Percentiles rank a stretch among this genome's conserved stretches.
These are phyloP conservation scores for Bufo bufo DNA, from an alignment of 2,113 vertebrate species.

Conservation along the genomic window DNA sequence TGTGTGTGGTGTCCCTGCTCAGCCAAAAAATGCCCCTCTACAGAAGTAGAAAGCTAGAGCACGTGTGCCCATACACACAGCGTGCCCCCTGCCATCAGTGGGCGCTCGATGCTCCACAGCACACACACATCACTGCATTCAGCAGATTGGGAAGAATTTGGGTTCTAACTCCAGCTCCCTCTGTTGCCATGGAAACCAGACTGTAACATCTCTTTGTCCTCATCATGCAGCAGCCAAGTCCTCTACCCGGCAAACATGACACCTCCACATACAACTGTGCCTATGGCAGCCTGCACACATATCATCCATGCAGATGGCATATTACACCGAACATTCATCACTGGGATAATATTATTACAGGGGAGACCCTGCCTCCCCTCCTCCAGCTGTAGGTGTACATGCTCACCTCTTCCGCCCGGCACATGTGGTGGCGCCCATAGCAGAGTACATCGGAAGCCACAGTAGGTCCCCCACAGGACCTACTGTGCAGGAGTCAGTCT, in stretches of 20 bases:
- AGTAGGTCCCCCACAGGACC: too few relatives aligned
- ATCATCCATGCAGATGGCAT: background rate
- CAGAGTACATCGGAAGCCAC: too few relatives aligned
- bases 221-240: constrained; percentile 72
- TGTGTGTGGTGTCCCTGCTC: constrained; percentile 64
- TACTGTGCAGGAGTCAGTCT: too few relatives aligned
- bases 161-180: constrained; percentile 77
- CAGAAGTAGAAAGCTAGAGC: background rate
- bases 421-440: constrained; percentile 16
- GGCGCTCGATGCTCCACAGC: background rate
- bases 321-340: constrained; percentile 3
- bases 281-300: background rate
- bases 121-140: constrained; percentile 63
- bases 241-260: constrained; percentile 64
- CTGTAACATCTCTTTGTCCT: constrained; percentile 86
- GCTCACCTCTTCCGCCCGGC: background rate
- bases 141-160: constrained; percentile 73
- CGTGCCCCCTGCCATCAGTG: background rate
- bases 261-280: constrained; percentile 27
- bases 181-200: constrained; percentile 95
- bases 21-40: constrained; percentile 52
- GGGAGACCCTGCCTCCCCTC: background rate
- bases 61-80: background rate
- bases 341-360: constrained; percentile 18
- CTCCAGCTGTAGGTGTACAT: background rate